Conservation (phyloP, 92 coral and sea anemone species). For the Palythoa caribaeorum region DNA sequence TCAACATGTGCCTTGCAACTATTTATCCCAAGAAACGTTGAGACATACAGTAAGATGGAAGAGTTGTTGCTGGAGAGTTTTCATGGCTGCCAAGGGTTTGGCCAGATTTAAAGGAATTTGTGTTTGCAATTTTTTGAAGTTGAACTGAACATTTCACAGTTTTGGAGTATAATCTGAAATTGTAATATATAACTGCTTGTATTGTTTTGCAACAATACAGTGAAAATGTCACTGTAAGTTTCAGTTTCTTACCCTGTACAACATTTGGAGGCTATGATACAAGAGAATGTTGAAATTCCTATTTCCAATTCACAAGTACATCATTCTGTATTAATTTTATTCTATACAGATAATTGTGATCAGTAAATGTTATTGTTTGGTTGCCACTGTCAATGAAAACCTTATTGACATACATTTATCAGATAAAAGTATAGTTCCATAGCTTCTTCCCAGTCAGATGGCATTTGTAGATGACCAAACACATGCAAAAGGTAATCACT, state of each 20-base stretch:
- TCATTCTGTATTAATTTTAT: conserved; percentile 11
- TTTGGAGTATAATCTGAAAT: neutral
- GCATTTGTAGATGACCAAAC: conserved; percentile 54
- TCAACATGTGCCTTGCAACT: conserved; percentile 58
- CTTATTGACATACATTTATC: conserved; percentile 36
- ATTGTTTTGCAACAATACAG: neutral
- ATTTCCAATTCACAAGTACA: conserved; percentile 17
- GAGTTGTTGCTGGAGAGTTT: conserved; percentile 51
- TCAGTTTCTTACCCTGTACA: neutral
- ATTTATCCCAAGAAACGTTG: conserved; percentile 62
- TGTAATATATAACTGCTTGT: conserved; percentile 2
- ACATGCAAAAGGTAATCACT: conserved; percentile 63
- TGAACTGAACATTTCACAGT: neutral
- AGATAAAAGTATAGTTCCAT: conserved; percentile 47
- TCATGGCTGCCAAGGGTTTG: conserved; percentile 55
- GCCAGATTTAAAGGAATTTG: conserved; percentile 13
- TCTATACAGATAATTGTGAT: conserved; percentile 26
- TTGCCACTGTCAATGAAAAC: conserved; percentile 28
- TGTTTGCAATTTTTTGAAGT: conserved; percentile 29
- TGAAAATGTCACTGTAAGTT: neutral
- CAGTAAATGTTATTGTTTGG: conserved; percentile 9
- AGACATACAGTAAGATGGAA: conserved; percentile 40
- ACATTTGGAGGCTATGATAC: conserved; percentile 19
- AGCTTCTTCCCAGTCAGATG: conserved; percentile 59
- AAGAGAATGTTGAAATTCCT: conserved; percentile 19